These are phyloP conservation scores for Margarornis squamiger DNA, from an alignment of 2,797 vertebrate genomes.

Conservation along the genomic window DNA sequence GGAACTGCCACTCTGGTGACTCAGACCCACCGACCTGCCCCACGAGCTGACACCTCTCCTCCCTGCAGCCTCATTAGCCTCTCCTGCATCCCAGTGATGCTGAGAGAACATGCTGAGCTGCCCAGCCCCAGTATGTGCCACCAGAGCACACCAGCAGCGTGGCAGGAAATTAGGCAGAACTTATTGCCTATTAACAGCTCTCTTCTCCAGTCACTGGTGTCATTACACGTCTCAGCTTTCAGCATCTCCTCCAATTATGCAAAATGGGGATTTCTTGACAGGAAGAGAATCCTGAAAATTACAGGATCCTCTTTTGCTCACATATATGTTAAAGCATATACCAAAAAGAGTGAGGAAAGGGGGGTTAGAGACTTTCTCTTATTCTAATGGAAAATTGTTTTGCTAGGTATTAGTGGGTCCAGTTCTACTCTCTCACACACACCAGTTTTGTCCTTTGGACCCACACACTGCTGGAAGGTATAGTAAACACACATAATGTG, in stretches of 20 bases:
- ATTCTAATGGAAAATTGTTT: background rate
- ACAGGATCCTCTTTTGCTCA: background rate
- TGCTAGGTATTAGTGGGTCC: background rate
- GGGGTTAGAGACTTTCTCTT: background rate
- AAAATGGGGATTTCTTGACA: background rate
- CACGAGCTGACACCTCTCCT: background rate
- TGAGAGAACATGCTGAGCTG: background rate
- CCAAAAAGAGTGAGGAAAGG: rapidly evolving
- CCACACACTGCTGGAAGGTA: background rate
- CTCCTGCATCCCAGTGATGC: background rate
- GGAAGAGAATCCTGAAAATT: background rate
- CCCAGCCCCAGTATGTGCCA: background rate
- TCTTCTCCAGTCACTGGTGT: background rate
- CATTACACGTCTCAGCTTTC: background rate
- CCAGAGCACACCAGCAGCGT: background rate
- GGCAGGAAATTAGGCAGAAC: background rate
- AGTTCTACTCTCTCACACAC: background rate
- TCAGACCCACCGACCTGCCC: background rate
- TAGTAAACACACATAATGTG: background rate
- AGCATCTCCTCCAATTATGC: background rate
- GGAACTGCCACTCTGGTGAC: background rate
- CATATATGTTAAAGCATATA: background rate
- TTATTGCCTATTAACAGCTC: background rate
- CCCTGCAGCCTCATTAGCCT: background rate
- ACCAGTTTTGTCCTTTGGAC: background rate